These are phyloP conservation scores for Phoxinus dragarum DNA, from an alignment of 2,797 vertebrate species.

Conservation along the genomic window DNA sequence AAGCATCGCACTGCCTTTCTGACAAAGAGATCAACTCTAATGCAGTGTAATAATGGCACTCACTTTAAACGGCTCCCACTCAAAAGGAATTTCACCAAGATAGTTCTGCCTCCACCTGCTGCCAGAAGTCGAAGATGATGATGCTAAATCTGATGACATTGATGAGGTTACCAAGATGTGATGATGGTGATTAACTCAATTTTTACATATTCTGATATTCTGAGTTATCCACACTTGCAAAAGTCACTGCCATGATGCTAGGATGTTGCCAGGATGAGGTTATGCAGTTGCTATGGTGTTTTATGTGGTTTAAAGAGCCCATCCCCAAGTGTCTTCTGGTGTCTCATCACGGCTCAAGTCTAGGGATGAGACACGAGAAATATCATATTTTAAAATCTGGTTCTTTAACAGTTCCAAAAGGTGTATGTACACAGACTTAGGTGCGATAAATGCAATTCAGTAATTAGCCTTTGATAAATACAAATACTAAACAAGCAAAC, in stretches of 20 bases:
- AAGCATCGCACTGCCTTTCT: slow-evolving; percentile 27
- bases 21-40: slow-evolving; percentile 64
- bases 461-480: too few relatives aligned
- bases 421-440: too few relatives aligned
- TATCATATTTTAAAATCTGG: background rate
- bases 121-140: background rate
- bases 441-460: background rate
- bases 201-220: background rate
- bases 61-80: slow-evolving; percentile 26
- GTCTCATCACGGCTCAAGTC: background rate
- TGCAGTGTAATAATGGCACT: slow-evolving; percentile 45
- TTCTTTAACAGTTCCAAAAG: background rate
- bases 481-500: too few relatives aligned
- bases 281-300: background rate
- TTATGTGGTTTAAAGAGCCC: background rate
- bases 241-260: background rate
- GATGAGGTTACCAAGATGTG: background rate
- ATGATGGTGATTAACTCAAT: background rate
- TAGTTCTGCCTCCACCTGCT: slow-evolving; percentile 11
- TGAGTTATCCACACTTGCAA: background rate
- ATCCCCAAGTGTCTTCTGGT: too few relatives aligned
- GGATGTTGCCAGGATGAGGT: background rate
- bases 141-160: slow-evolving; percentile 2
- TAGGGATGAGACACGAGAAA: background rate
- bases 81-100: slow-evolving; percentile 1